A percentile compares a stretch with the other conserved stretches of the same genome.
Evolutionary conservation across 2,797 vertebrate genomes (phyloP).

Genomic region (Melanotaenia boesemani): DNA sequence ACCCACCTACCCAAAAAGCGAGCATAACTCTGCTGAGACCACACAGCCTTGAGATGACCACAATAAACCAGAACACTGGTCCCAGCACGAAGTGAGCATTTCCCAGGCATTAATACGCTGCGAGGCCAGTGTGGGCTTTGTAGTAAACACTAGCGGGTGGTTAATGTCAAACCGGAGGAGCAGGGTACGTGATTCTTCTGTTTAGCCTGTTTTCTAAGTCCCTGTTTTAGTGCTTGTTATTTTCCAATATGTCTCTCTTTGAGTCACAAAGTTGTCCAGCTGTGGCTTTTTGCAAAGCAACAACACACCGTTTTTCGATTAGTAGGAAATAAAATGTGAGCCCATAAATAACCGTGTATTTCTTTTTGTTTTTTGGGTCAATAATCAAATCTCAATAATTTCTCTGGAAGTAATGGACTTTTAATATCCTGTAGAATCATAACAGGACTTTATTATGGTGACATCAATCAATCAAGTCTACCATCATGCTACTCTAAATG

Average conservation of each 20-base stretch:
- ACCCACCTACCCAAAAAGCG: slow-evolving; percentile 46
- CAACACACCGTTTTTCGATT: neutral
- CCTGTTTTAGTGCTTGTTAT: slow-evolving; percentile 37
- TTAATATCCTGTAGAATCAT: slow-evolving; percentile 6
- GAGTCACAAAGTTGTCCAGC: slow-evolving; percentile 15
- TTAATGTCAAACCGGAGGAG: slow-evolving; percentile 57
- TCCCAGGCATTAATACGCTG: slow-evolving; percentile 63
- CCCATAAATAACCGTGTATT: slow-evolving; percentile 4
- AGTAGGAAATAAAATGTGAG: slow-evolving; percentile 28
- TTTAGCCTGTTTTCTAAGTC: slow-evolving; percentile 36
- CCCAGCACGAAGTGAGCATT: slow-evolving; percentile 71
- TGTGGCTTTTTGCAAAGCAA: neutral
- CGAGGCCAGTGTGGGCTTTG: slow-evolving; percentile 64
- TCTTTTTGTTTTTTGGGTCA: slow-evolving; percentile 18
- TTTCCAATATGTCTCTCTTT: slow-evolving; percentile 21
- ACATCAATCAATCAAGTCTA: slow-evolving; percentile 3
- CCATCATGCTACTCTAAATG: neutral
- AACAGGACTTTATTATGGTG: slow-evolving; percentile 1
- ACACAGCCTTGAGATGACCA: slow-evolving; percentile 75
- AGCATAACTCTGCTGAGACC: slow-evolving; percentile 68
- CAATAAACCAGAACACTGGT: slow-evolving; percentile 76
- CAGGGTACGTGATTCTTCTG: slow-evolving; percentile 50
- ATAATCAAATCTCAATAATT: slow-evolving; percentile 24
- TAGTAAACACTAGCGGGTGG: slow-evolving; percentile 69
- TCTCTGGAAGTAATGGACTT: slow-evolving; percentile 12